Evolutionary conservation across 1,140 invertebrate species (phyloP).

Genomic region (Philopotamus ludificatus): DNA sequence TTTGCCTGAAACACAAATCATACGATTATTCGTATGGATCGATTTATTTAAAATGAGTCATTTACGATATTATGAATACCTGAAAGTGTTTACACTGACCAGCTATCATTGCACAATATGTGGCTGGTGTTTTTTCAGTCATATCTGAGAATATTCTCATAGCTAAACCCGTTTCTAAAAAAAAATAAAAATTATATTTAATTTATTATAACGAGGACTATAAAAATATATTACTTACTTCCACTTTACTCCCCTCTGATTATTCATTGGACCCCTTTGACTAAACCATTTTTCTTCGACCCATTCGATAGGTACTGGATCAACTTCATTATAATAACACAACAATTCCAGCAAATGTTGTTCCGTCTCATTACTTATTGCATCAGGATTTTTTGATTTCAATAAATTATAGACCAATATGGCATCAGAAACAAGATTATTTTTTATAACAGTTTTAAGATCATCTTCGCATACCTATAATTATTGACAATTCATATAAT

Average conservation of each 20-base stretch:
- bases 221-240: constrained; percentile 56
- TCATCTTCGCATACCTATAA: constrained; percentile 61
- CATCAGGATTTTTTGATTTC: constrained; percentile 59
- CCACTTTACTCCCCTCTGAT: constrained; percentile 69
- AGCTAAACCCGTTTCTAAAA: constrained; percentile 65
- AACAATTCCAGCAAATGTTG: constrained; percentile 77
- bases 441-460: constrained; percentile 64
- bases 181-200: constrained; percentile 25
- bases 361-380: constrained; percentile 61
- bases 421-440: constrained; percentile 67
- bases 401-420: constrained; percentile 72
- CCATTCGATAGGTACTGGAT: constrained; percentile 64
- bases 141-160: constrained; percentile 67
- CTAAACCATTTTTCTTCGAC: constrained; percentile 78
- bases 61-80: constrained; percentile 44
- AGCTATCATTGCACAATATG: constrained; percentile 69
- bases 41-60: not conserved
- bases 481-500: not conserved
- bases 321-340: constrained; percentile 77
- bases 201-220: not conserved
- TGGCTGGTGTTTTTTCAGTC: constrained; percentile 60
- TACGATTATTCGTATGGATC: not conserved
- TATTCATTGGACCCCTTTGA: constrained; percentile 49
- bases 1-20: constrained; percentile 55
- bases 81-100: constrained; percentile 72